These are phyloP conservation scores for Hemicordylus capensis DNA, from an alignment of 2,113 vertebrate species.

Conservation along the genomic window DNA sequence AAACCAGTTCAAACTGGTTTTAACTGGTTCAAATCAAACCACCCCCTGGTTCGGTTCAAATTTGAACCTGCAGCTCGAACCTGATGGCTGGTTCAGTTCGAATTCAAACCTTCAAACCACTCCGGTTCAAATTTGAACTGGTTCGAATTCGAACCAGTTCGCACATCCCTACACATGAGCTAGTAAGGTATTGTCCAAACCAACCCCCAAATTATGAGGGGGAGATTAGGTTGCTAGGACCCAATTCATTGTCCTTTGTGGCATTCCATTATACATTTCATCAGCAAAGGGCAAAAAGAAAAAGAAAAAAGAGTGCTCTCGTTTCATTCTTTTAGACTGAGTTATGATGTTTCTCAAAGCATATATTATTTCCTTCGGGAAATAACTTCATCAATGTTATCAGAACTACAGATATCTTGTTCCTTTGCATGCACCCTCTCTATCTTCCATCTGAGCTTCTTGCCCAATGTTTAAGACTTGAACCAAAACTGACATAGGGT, in stretches of 20 bases:
- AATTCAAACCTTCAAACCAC: no score
- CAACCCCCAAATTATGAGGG: background rate
- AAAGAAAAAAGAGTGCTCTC: no score
- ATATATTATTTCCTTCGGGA: conserved; percentile 37
- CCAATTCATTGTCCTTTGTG: background rate
- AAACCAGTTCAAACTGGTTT: no score
- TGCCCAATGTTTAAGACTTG: conserved; percentile 29
- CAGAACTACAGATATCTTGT: conserved; percentile 13
- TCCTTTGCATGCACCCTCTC: conserved; percentile 36
- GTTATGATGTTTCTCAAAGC: background rate
- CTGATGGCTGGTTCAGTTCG: no score
- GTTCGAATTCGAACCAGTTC: no score
- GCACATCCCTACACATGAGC: no score
- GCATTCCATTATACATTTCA: background rate
- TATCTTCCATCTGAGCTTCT: background rate
- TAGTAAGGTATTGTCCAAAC: no score
- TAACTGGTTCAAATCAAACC: no score
- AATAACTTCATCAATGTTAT: conserved; percentile 32
- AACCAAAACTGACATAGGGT: conserved; percentile 44
- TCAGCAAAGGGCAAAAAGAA: background rate
- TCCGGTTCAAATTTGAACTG: no score
- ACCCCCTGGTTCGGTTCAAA: no score
- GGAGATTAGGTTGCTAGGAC: background rate
- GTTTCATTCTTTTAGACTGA: background rate
- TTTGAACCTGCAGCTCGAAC: no score